Evolutionary conservation across 2,113 vertebrate genomes (phyloP).

Genomic region (Phocoena sinus): DNA sequence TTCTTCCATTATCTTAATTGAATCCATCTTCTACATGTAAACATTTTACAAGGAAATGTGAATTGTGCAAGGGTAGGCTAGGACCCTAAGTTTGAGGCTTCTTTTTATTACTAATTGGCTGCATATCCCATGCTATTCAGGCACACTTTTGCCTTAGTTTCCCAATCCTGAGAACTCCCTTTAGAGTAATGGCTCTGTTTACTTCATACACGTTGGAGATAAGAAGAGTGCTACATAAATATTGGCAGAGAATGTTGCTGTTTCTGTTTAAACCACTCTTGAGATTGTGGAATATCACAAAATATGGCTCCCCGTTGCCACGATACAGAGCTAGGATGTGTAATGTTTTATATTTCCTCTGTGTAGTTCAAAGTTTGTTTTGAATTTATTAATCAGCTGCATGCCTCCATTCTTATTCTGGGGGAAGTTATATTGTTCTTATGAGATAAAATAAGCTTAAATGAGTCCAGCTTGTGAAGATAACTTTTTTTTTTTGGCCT

Average conservation of each 20-base stretch:
- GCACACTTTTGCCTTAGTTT: conserved; percentile 21
- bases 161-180: not conserved
- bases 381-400: conserved; percentile 20
- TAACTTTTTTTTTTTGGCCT: not conserved
- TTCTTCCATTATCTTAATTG: conserved; percentile 52
- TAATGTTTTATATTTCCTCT: not conserved
- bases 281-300: not conserved
- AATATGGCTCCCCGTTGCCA: not conserved
- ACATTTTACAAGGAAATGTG: conserved; percentile 38
- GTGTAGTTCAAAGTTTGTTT: conserved; percentile 14
- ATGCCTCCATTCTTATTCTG: conserved; percentile 8
- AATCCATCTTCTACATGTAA: conserved; percentile 40
- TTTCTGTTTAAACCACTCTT: not conserved
- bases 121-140: not conserved
- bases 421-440: not conserved
- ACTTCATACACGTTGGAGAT: not conserved
- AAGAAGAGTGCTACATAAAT: not conserved
- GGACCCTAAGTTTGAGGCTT: not conserved
- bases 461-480: not conserved
- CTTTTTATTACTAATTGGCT: not conserved
- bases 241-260: not conserved
- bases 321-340: not conserved
- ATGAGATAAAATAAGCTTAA: conserved; percentile 9
- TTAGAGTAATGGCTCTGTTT: not conserved
- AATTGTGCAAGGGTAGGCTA: not conserved